Evolutionary conservation across 1,140 invertebrate genomes (phyloP).

Genomic region (Heliconius congener): DNA sequence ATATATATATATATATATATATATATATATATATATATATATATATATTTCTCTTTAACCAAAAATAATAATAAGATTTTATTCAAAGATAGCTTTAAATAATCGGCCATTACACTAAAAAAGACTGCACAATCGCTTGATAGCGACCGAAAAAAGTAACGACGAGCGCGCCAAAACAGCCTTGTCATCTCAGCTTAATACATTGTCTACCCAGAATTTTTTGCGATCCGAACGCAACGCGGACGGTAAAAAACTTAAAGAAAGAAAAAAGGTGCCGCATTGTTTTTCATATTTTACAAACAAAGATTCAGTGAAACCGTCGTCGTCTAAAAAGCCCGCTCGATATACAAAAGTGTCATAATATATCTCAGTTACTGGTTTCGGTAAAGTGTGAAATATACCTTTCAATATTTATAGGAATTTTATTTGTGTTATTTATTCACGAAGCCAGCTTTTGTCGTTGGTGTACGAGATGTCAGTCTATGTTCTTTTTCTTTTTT

Average conservation of each 20-base stretch:
- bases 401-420: constrained; percentile 75
- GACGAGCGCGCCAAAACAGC: constrained; percentile 28
- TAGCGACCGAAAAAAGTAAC: constrained; percentile 36
- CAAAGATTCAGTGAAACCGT: constrained; percentile 68
- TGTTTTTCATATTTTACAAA: constrained; percentile 71
- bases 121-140: constrained; percentile 38
- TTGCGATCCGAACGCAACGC: constrained; percentile 32
- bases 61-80: constrained; percentile 6
- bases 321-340: constrained; percentile 55
- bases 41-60: neutral
- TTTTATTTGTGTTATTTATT: constrained; percentile 78
- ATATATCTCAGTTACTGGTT: constrained; percentile 72
- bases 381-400: constrained; percentile 75
- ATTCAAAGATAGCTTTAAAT: neutral
- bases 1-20: too few relatives aligned
- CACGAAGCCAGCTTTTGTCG: constrained; percentile 67
- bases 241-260: constrained; percentile 41
- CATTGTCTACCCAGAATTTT: constrained; percentile 43
- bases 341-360: constrained; percentile 64
- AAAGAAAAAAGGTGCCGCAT: constrained; percentile 55
- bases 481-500: constrained; percentile 24
- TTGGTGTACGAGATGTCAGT: constrained; percentile 26
- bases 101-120: constrained; percentile 28
- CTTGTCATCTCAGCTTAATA: constrained; percentile 43
- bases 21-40: too few relatives aligned